These are phyloP conservation scores for Listrodromus nycthemerus DNA, from an alignment of 2,888 invertebrate species.

Conservation along the genomic window DNA sequence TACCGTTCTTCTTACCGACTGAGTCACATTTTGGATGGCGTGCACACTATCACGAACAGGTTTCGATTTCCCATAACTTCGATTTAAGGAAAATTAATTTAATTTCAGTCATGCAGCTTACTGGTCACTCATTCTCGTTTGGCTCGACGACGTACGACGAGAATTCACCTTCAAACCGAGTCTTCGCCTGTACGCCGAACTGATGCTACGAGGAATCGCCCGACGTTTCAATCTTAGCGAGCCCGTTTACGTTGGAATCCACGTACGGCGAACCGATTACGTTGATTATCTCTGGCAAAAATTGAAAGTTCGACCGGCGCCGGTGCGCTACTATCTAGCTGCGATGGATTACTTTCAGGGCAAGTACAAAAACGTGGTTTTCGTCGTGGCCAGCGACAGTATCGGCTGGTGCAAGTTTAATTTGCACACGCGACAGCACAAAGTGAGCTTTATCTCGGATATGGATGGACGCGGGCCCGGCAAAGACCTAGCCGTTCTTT, in stretches of 20 bases:
- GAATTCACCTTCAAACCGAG: conserved; percentile 86
- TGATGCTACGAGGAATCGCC: conserved; percentile 81
- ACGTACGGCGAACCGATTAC: conserved; percentile 87
- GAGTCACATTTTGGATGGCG: no score
- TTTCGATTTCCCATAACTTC: background rate
- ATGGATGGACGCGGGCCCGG: conserved; percentile 80
- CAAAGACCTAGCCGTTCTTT: conserved; percentile 83
- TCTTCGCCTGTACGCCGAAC: conserved; percentile 84
- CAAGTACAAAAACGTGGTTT: conserved; percentile 82
- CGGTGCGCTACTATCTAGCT: conserved; percentile 80
- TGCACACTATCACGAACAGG: no score
- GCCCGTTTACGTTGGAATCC: conserved; percentile 85
- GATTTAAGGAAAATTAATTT: conserved; percentile 16
- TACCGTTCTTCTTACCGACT: no score
- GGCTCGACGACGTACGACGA: conserved; percentile 86
- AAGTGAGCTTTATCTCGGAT: conserved; percentile 80
- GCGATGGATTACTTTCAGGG: conserved; percentile 83
- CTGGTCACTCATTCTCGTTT: conserved; percentile 86
- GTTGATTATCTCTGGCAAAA: conserved; percentile 86
- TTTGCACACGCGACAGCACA: conserved; percentile 77
- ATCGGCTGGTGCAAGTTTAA: conserved; percentile 83
- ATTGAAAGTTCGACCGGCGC: conserved; percentile 83
- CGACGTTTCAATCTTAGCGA: conserved; percentile 76
- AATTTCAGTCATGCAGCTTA: conserved; percentile 84
- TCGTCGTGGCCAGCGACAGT: conserved; percentile 84